phyloP scores from a whole-genome alignment of 1,140 invertebrate genomes.

The Hesperophylax magnus region DNA sequence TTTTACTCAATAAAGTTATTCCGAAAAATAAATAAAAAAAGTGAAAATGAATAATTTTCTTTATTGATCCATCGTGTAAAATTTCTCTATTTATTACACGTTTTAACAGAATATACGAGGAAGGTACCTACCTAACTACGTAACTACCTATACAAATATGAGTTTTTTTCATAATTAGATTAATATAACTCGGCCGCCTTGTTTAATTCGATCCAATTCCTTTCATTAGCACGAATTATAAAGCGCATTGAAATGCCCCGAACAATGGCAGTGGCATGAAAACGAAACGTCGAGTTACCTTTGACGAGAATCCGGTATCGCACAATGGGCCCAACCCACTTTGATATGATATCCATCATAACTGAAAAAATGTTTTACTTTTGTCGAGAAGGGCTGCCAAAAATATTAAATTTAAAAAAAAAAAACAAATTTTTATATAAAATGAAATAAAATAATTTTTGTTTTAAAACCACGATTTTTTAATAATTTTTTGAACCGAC shows the following conservation, averaged over 20 bases:
- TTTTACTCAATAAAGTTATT: too few species aligned
- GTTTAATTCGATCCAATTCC: slow-evolving; percentile 9
- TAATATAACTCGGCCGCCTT: neutral
- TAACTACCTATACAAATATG: too few species aligned
- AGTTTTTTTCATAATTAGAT: neutral
- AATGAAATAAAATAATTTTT: too few species aligned
- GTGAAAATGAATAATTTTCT: too few species aligned
- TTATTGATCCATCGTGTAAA: too few species aligned
- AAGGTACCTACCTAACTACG: too few species aligned
- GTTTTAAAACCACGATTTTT: too few species aligned
- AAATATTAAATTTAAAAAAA: neutral
- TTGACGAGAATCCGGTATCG: slow-evolving; percentile 2
- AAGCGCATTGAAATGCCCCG: neutral
- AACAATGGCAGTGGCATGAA: slow-evolving; percentile 14
- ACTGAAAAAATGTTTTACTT: slow-evolving; percentile 2
- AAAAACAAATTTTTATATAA: neutral
- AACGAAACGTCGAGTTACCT: slow-evolving; percentile 16
- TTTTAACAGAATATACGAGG: too few species aligned
- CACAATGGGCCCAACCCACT: slow-evolving; percentile 3
- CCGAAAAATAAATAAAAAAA: too few species aligned
- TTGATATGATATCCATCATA: slow-evolving; percentile 36
- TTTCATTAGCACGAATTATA: slow-evolving; percentile 14
- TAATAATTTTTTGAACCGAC: too few species aligned
- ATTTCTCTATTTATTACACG: too few species aligned
- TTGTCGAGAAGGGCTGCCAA: neutral